phyloP scores from a whole-genome alignment of 1,140 invertebrate species.

The Paramacrobiotus metropolitanus region DNA sequence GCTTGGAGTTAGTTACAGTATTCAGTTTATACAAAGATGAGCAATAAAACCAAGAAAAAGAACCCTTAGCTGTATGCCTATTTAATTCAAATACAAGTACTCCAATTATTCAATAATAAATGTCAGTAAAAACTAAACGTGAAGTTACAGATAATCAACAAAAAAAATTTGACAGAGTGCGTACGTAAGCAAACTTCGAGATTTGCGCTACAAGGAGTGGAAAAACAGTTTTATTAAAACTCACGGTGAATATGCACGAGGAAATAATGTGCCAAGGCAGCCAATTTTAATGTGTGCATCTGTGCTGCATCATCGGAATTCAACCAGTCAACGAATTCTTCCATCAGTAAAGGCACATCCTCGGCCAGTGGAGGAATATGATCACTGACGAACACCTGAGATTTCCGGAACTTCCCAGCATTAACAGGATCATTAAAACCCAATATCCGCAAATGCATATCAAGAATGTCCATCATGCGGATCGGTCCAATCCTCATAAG shows the following conservation, averaged over 20 bases:
- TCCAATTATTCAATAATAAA: no score
- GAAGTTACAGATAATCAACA: no score
- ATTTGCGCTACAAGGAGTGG: no score
- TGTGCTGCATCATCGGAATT: constrained; percentile 56
- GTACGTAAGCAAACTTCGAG: no score
- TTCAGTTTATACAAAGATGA: no score
- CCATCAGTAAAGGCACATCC: constrained; percentile 54
- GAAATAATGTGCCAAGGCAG: constrained; percentile 84
- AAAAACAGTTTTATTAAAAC: no score
- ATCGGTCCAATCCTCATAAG: constrained; percentile 40
- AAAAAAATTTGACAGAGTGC: no score
- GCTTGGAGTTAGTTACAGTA: no score
- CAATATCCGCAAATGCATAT: constrained; percentile 72
- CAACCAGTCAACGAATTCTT: constrained; percentile 60
- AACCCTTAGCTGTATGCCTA: no score
- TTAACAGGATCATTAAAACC: constrained; percentile 74
- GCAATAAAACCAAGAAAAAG: no score
- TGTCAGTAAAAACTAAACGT: no score
- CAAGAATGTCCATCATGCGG: constrained; percentile 57
- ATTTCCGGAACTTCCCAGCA: constrained; percentile 52
- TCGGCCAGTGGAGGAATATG: constrained; percentile 62
- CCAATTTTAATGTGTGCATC: constrained; percentile 69
- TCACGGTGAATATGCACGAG: constrained; percentile 66
- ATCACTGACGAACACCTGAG: constrained; percentile 68
- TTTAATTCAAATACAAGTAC: no score